Evolutionary conservation across 1,140 invertebrate species (phyloP).

Genomic region (Heliothis virescens): DNA sequence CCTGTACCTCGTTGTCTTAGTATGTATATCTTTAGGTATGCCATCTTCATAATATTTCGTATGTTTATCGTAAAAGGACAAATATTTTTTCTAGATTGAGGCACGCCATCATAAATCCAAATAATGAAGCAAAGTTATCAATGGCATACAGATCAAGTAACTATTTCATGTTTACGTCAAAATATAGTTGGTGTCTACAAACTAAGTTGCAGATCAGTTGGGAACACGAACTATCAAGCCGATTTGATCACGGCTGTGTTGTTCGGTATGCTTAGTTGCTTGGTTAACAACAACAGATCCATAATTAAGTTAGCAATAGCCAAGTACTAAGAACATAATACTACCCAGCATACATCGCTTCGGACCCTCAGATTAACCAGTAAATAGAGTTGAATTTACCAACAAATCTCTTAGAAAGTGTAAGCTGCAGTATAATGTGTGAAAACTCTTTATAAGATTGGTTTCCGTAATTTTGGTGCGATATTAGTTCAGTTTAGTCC

Average conservation of each 20-base stretch:
- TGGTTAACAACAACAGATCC: conserved; percentile 14
- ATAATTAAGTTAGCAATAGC: conserved; percentile 16
- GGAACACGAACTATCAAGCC: conserved; percentile 12
- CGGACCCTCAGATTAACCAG: conserved; percentile 1
- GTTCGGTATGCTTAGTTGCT: conserved; percentile 3
- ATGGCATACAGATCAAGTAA: too few species aligned
- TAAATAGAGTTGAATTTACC: not conserved
- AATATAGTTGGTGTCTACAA: not conserved
- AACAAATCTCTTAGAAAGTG: not conserved
- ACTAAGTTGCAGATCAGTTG: not conserved
- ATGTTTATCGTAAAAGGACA: too few species aligned
- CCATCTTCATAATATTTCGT: too few species aligned
- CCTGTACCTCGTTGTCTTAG: too few species aligned
- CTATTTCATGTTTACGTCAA: not conserved
- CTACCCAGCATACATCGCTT: not conserved
- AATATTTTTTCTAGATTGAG: too few species aligned
- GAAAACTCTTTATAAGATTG: not conserved
- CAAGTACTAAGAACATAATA: conserved; percentile 6
- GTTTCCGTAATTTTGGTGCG: too few species aligned
- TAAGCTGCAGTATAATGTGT: not conserved
- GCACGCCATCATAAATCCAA: too few species aligned
- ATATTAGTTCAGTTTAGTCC: too few species aligned
- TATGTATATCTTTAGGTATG: too few species aligned
- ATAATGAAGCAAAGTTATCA: too few species aligned
- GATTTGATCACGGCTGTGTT: conserved; percentile 5